These are phyloP conservation scores for Siniperca undulata DNA, from an alignment of 2,797 vertebrate genomes.

Conservation along the genomic window DNA sequence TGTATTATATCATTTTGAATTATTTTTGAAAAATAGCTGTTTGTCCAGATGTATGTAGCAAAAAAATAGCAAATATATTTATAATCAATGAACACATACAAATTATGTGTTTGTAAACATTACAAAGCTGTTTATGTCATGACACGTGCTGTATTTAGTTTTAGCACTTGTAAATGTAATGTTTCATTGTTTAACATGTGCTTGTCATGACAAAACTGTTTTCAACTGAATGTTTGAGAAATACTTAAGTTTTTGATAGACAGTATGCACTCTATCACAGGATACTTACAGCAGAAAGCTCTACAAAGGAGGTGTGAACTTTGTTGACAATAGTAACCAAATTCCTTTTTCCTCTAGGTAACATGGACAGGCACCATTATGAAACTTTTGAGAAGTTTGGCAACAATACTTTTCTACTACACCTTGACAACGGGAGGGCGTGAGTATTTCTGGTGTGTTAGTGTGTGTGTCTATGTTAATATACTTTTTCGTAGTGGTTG, in stretches of 20 bases:
- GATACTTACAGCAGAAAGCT: neutral
- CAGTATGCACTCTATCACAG: neutral
- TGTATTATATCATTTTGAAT: neutral
- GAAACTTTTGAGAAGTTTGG: conserved; percentile 98
- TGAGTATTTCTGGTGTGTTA: conserved; percentile 73
- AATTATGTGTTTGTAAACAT: neutral
- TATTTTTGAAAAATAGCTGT: neutral
- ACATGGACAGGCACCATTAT: conserved; percentile 97
- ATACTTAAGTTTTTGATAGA: neutral
- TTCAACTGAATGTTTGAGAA: neutral
- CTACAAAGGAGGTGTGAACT: neutral
- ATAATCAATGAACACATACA: neutral
- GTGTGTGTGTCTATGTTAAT: neutral
- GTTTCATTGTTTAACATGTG: neutral
- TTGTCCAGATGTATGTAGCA: neutral
- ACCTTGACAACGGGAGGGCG: conserved; percentile 96
- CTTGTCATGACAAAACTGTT: neutral
- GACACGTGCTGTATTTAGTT: neutral
- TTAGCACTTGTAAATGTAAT: neutral
- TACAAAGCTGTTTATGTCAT: neutral
- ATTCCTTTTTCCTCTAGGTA: conserved; percentile 83
- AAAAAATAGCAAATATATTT: neutral
- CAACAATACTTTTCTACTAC: conserved; percentile 92
- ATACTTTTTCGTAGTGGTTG: neutral
- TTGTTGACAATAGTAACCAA: neutral